Conservation (phyloP, 2,888 invertebrate species). For the Eurytoma californica region DNA sequence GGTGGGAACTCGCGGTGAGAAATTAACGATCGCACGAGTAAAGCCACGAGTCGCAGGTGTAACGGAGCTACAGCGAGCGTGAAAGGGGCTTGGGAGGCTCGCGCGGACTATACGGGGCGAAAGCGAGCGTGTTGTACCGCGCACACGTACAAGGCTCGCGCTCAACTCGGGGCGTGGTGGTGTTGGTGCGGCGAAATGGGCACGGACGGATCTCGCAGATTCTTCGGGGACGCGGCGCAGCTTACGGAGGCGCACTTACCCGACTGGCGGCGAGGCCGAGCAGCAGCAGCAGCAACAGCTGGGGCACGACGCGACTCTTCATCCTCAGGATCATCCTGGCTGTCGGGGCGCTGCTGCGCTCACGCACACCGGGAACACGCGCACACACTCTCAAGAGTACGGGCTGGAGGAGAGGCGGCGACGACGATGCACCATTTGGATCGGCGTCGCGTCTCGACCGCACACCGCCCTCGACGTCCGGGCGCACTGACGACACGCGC, state of each 20-base stretch:
- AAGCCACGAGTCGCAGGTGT: background rate
- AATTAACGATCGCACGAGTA: background rate
- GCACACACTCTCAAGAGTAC: conserved; percentile 25
- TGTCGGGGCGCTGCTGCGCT: background rate
- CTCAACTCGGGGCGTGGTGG: conserved; percentile 6
- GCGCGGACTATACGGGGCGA: background rate
- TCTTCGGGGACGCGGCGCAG: background rate
- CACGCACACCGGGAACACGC: conserved; percentile 1
- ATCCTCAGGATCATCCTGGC: background rate
- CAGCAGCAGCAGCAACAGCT: conserved; percentile 8
- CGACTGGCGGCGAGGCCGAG: conserved; percentile 10
- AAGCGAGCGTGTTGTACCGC: background rate
- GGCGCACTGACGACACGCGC: background rate
- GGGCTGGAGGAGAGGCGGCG: background rate
- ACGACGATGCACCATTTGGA: conserved; percentile 32
- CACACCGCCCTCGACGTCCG: background rate
- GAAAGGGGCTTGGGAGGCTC: background rate
- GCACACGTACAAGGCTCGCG: background rate
- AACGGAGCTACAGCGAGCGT: background rate
- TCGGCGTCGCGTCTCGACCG: background rate
- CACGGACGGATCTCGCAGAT: background rate
- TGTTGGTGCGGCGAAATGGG: background rate
- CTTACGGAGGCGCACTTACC: conserved; percentile 11
- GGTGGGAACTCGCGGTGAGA: background rate
- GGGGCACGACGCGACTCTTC: background rate